phyloP scores from a whole-genome alignment of 2,113 vertebrate genomes.

The Buteo buteo region DNA sequence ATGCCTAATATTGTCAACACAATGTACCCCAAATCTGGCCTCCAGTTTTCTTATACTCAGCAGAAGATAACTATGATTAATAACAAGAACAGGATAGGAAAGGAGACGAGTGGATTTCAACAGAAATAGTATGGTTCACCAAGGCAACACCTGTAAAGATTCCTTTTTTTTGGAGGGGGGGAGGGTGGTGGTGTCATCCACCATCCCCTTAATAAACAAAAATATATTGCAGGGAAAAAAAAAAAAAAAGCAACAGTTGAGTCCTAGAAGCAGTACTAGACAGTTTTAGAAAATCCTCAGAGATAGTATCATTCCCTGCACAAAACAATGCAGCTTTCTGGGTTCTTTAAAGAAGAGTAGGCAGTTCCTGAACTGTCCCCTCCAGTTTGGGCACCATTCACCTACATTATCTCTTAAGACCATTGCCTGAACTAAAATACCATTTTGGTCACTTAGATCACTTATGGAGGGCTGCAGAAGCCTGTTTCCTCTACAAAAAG shows the following conservation, averaged over 20 bases:
- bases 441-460: conserved; percentile 25
- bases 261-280: background rate
- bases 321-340: background rate
- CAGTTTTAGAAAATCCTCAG: background rate
- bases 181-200: background rate
- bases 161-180: background rate
- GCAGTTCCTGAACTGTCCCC: conserved; percentile 47
- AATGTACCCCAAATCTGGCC: background rate
- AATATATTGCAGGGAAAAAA: background rate
- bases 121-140: background rate
- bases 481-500: conserved; percentile 12
- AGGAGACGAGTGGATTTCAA: background rate
- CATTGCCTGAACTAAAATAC: conserved; percentile 34
- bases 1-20: background rate
- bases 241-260: background rate
- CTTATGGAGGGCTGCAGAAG: conserved; percentile 30
- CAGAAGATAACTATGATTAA: background rate
- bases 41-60: background rate
- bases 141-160: background rate
- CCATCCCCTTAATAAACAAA: background rate
- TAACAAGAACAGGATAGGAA: background rate
- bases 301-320: background rate
- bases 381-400: conserved; percentile 31
- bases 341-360: background rate
- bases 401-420: conserved; percentile 15